Percentiles rank a stretch among this genome's conserved stretches.
Evolutionary conservation across 2,113 vertebrate species (phyloP).

Genomic region (Chamaetylas fuelleborni): DNA sequence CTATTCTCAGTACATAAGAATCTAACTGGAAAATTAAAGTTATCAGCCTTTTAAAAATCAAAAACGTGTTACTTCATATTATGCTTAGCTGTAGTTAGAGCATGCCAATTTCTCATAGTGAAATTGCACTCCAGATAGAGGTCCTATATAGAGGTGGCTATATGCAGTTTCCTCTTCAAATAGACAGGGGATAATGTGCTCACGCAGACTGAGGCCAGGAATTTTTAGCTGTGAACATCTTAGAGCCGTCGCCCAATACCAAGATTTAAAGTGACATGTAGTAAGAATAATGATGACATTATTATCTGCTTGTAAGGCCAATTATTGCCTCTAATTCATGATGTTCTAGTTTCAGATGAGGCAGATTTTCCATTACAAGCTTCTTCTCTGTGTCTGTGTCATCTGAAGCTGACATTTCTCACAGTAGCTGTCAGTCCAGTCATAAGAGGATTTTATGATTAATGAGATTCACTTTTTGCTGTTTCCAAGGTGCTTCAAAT

Average conservation of each 20-base stretch:
- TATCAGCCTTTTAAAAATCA: neutral
- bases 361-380: neutral
- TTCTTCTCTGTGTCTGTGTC: neutral
- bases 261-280: neutral
- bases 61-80: neutral
- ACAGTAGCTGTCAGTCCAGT: neutral
- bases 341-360: neutral
- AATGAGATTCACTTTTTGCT: neutral
- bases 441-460: slow-evolving; percentile 4
- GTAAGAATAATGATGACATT: neutral
- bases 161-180: neutral
- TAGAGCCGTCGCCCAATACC: neutral
- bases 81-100: neutral
- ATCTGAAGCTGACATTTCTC: neutral
- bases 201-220: neutral
- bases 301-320: neutral
- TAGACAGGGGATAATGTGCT: neutral
- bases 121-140: neutral
- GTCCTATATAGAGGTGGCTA: neutral
- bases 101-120: neutral
- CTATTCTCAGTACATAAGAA: neutral
- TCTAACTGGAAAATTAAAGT: neutral
- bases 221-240: neutral
- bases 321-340: slow-evolving; percentile 7
- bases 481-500: neutral